These are phyloP conservation scores for Acronicta alni DNA, from an alignment of 2,888 invertebrate species.

Conservation along the genomic window DNA sequence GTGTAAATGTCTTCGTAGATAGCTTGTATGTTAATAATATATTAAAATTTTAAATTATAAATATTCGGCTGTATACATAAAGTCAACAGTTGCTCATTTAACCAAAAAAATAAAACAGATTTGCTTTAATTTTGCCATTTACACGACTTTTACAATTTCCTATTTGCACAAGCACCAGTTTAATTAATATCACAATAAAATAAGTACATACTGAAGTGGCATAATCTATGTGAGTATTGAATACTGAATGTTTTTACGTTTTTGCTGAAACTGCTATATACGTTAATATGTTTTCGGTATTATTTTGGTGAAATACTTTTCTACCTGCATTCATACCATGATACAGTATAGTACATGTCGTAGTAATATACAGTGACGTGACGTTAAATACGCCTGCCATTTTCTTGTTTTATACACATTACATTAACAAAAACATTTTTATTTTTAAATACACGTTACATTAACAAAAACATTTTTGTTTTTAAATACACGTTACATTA, in stretches of 20 bases:
- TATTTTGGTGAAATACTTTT: neutral
- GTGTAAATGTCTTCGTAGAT: constrained; percentile 8
- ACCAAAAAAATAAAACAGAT: neutral
- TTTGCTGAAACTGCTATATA: neutral
- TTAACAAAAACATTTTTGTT: neutral
- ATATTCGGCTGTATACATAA: no score
- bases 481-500: no score
- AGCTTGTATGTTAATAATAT: neutral
- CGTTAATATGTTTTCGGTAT: neutral
- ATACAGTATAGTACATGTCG: no score
- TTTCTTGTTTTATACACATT: neutral
- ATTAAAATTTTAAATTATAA: no score
- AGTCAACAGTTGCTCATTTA: neutral
- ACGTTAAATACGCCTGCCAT: neutral
- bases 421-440: neutral
- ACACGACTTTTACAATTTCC: constrained; percentile 18
- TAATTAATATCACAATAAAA: constrained; percentile 35
- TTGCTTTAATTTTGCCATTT: constrained; percentile 3
- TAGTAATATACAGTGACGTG: constrained; percentile 14
- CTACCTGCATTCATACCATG: neutral
- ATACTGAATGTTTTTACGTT: constrained; percentile 5
- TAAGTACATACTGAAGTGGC: constrained; percentile 33
- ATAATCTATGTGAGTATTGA: constrained; percentile 4
- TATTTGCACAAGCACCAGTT: constrained; percentile 46
- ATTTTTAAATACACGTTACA: no score